Percentiles rank a stretch among this genome's conserved stretches.
Conservation (phyloP, 1,140 invertebrate species). For the Asobara japonica region DNA sequence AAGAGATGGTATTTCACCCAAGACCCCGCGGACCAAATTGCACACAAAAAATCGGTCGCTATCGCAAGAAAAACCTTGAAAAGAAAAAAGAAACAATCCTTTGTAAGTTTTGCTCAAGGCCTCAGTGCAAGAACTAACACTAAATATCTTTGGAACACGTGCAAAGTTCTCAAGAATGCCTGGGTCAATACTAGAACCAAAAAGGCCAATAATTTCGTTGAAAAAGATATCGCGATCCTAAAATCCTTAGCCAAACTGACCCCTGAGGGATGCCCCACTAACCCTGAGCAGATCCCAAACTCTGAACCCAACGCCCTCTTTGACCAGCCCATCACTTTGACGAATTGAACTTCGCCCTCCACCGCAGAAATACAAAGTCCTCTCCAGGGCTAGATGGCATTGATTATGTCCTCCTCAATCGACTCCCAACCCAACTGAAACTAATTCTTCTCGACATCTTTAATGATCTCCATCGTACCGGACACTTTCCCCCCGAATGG, state of each 20-base stretch:
- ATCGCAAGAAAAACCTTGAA: conserved; percentile 15
- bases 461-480: conserved; percentile 10
- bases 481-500: conserved; percentile 16
- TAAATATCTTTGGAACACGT: conserved; percentile 32
- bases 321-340: conserved; percentile 11
- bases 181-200: conserved; percentile 18
- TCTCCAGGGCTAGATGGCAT: conserved; percentile 25
- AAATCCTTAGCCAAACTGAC: conserved; percentile 10
- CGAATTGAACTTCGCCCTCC: conserved; percentile 23
- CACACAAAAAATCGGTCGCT: conserved; percentile 1
- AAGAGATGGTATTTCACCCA: conserved; percentile 17
- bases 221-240: not conserved
- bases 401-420: conserved; percentile 20
- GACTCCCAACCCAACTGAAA: conserved; percentile 21
- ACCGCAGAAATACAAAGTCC: not conserved
- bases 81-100: conserved; percentile 13
- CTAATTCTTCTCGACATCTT: conserved; percentile 27
- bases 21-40: not conserved
- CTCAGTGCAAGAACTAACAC: not conserved
- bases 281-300: not conserved
- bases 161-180: conserved; percentile 33
- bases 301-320: conserved; percentile 14
- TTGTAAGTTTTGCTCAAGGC: conserved; percentile 19
- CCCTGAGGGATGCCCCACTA: not conserved
- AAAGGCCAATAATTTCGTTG: not conserved